phyloP scores from a whole-genome alignment of 2,888 invertebrate species.

The Spatulosminthurus flaviceps region DNA sequence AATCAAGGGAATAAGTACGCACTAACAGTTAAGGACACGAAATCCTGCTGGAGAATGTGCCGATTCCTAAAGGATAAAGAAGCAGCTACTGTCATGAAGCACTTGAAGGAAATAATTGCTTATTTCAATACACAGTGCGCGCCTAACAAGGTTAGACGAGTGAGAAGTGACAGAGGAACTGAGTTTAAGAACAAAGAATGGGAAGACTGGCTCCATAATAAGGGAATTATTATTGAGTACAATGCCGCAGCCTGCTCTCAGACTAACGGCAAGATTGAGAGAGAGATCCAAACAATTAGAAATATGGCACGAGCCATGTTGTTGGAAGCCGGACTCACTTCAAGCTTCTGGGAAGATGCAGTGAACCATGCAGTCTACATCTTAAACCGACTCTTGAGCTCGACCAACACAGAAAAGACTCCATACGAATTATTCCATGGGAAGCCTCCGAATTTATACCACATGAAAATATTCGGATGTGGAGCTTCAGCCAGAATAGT shows the following conservation, averaged over 20 bases:
- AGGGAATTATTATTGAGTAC: not conserved
- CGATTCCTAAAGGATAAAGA: too few species aligned
- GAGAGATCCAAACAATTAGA: not conserved
- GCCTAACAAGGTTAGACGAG: too few species aligned
- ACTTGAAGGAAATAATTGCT: not conserved
- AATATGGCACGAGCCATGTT: not conserved
- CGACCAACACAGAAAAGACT: not conserved
- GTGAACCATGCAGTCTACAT: not conserved
- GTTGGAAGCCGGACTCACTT: not conserved
- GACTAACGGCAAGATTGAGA: constrained; percentile 14
- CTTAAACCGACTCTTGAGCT: not conserved
- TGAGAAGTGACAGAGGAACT: not conserved
- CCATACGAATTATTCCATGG: not conserved
- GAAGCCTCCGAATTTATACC: not conserved
- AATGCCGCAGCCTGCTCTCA: not conserved
- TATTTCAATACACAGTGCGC: not conserved
- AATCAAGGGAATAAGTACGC: too few species aligned
- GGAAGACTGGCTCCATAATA: not conserved
- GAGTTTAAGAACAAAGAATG: not conserved
- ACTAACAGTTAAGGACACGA: too few species aligned
- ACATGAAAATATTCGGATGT: not conserved
- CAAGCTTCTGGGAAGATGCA: not conserved
- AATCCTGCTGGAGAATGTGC: too few species aligned
- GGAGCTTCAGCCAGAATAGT: not conserved
- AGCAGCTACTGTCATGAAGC: too few species aligned